phyloP scores from a whole-genome alignment of 2,888 invertebrate species.

The Nymphalis c-album region DNA sequence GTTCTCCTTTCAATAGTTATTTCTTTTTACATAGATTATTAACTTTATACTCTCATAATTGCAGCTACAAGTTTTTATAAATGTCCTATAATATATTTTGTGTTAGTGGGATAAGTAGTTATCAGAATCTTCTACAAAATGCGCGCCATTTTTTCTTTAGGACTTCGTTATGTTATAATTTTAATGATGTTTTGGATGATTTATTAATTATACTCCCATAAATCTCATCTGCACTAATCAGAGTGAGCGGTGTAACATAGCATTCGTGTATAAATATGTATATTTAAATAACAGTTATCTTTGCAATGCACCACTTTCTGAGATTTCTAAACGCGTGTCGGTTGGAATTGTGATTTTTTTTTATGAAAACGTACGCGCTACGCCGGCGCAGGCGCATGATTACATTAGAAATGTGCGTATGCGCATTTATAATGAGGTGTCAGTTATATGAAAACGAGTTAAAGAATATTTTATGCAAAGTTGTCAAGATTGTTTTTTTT shows the following conservation, averaged over 20 bases:
- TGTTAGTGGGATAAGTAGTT: too few species aligned
- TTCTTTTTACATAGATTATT: too few species aligned
- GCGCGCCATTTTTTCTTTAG: too few species aligned
- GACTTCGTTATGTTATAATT: too few species aligned
- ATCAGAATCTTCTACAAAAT: too few species aligned
- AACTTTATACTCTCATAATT: too few species aligned
- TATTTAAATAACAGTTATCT: conserved; percentile 37
- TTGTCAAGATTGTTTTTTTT: neutral
- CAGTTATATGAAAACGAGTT: conserved; percentile 11
- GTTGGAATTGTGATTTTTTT: conserved; percentile 39
- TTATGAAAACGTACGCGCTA: conserved; percentile 48
- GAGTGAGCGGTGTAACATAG: conserved; percentile 18
- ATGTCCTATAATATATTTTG: too few species aligned
- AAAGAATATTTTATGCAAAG: neutral
- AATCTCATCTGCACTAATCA: neutral
- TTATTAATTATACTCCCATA: neutral
- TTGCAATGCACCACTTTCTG: conserved; percentile 39
- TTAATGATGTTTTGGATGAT: neutral
- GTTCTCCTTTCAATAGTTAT: too few species aligned
- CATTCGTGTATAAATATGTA: conserved; percentile 31
- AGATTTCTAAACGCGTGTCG: conserved; percentile 38
- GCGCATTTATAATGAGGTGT: conserved; percentile 22
- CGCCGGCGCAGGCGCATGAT: conserved; percentile 39
- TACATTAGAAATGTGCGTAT: conserved; percentile 40
- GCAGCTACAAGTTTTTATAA: too few species aligned